Base-by-base conservation (phyloP, 1,140 invertebrate species). In the Sycobia sp. region DNA sequence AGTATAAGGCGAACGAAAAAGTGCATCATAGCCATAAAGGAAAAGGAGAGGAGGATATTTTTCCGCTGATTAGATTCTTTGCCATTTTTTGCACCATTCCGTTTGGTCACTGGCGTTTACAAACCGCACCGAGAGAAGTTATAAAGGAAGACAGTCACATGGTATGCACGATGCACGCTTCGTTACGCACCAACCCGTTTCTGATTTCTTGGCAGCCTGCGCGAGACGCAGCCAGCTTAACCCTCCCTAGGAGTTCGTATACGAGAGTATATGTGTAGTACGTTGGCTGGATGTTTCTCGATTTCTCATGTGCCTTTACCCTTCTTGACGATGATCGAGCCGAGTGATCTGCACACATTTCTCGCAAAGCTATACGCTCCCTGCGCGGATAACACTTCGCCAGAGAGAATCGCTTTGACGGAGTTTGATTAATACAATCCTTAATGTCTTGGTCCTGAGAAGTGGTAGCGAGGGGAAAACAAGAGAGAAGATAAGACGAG, bases 391-490 rank as follows among this genome's bases (percentile, higher is more conserved):
- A 63, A 62, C 63, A 63, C 36, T 39, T 32, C 16, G n/a, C 58
- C 46, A 63, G 62, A 68, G 69, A 65, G 71, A 76, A 76, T 76
- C 75, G 63, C 72, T 69, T 73, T 76, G 76, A 78, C 76, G 76
- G 76, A 74, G 62, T 69, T 77, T 81, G 79, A 81, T 81, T 81
- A 81, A 81, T 81, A 79, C 74, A 79, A 80, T 80, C 71, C 78
- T 77, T 81, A 80, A 80, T 79, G 73, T 69, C 68, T 58, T 67
- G 65, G 58, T 68, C 53, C 61, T 67, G 39, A 64, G 67, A 70
- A 66, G 66, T 60, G 36, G 14, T 36, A 49, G 56, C 58, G 49
- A 41, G 43, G 29, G 60, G 38, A 32, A 66, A 9, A 56, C 39
- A 64, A 20, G n/a, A 65, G 43, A 51, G 4, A 56, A 57, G 39